Conservation (phyloP, 2,797 vertebrate genomes). For the Peromyscus attwateri region DNA sequence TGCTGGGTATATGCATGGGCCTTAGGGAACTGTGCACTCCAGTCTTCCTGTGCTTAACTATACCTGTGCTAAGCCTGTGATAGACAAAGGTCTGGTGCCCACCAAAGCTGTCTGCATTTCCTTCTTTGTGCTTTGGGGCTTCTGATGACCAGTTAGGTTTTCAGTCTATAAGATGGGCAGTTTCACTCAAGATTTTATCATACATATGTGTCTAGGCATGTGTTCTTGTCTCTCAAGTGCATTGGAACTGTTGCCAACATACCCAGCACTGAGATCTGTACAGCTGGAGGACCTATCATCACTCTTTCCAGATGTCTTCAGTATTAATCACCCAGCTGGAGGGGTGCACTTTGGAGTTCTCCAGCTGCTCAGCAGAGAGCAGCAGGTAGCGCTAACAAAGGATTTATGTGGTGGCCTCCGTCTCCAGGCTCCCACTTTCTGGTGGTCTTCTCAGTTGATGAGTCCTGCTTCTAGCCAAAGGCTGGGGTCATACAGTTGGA, state of each 20-base stretch:
- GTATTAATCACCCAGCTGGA: background rate
- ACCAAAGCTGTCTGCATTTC: background rate
- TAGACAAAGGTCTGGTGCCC: background rate
- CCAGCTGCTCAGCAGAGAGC: background rate
- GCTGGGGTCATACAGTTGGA: background rate
- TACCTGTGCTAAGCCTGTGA: background rate
- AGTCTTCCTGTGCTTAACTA: rapidly evolving
- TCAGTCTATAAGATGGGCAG: background rate
- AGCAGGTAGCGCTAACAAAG: background rate
- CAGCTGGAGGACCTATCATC: background rate
- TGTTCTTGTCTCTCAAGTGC: background rate
- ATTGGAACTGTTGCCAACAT: background rate
- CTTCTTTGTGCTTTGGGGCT: background rate
- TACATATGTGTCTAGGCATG: no score
- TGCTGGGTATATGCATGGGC: no score
- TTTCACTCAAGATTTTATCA: background rate
- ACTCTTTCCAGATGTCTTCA: background rate
- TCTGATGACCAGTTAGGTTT: background rate
- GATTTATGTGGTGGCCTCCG: background rate
- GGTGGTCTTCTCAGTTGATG: background rate
- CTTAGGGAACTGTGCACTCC: background rate
- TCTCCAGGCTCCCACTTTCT: background rate
- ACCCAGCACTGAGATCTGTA: background rate
- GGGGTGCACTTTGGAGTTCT: background rate
- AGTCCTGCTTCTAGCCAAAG: background rate